Evolutionary conservation across 2,113 vertebrate genomes (phyloP), one percentile per base, ranked within the genome.

Genomic region (Paratilapia polleni): DNA sequence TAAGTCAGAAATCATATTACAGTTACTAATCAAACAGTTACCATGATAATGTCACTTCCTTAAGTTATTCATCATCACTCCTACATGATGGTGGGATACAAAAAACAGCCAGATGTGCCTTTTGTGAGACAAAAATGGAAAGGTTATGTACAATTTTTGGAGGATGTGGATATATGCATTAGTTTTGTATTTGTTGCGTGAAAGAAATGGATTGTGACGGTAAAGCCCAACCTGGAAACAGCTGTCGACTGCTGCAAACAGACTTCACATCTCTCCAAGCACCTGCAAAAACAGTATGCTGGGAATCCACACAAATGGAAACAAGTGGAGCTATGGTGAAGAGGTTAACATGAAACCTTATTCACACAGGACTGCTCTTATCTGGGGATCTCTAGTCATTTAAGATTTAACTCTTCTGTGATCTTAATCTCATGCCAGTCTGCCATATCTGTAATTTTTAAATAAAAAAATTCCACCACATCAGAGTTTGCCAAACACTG

Each of bases 361-460:
- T 52, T 54, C 47, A 52, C 47, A 54, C 17, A 31, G 47, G 17
- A 0, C 47, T 52, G n/a, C 26, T 52, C 11, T 54, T 1, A n/a
- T 31, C 26, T 52, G 24, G 43, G 6, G 17, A 52, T 70, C 66
- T 70, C 24, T 20, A 52, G 66, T n/a, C 31, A 49, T 28, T 52
- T 28, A 49, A n/a, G n/a, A n/a, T n/a, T 4, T 1, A 1, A 24
- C 1, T 70, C 7, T 68, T 49, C 64, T 70, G 64, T 9, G 11
- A 70, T 49, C 24, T 0, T 28, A 70, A 49, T 28, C 5, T 41
- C 64, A 70, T 19, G 64, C 64, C 41, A 2, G 47, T 5, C 0
- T 0, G 9, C 22, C 22, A 0, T 68, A 41, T 43, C 24, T 49
- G 24, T 70, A 49, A 4, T 70, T 49, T 1, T 22, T 28, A 24